Evolutionary conservation across 2,888 invertebrate species (phyloP), one percentile per base, ranked within the genome.

Genomic region (Pyralis farinalis): DNA sequence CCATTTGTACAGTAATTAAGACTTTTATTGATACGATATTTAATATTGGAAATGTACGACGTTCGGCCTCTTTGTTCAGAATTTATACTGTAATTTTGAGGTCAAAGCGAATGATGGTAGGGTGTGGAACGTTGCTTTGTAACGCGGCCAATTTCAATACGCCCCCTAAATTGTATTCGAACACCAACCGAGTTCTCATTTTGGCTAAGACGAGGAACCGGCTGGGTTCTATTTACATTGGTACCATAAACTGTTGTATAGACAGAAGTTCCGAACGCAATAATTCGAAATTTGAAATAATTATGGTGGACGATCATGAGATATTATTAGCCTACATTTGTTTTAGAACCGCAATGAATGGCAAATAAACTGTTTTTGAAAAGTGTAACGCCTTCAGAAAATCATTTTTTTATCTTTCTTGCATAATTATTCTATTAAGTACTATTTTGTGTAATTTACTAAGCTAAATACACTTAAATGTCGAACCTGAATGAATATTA

Each of bases 1-100:
- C 45, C 60, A 62, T 65, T 65, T 65, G 59, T 61, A 53, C 42
- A 56, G 53, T 71, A 74, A 79, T 79, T 76, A 80, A 66, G 53
- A 54, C 66, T 63, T 57, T 57, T 62, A 71, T 71, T 77, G 71
- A 64, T 73, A 74, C 71, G 30, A 42, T 41, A 37, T 42, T 45
- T 37, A 40, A 53, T 55, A 68, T 65, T 56, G 56, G 43, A 54
- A 58, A 62, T 53, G 53, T 61, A 58, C 57, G 51, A 58, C 63
- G 66, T 73, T 70, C 61, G 55, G 46, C 46, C 50, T 66, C 67
- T 73, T 82, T 82, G 69, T 72, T 61, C 54, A 44, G 54, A 67
- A 59, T 63, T 73, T 69, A 70, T 70, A 74, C 64, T 63, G 60
- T 74, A 71, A 80, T 79, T 81, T 74, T 71, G 73, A 69, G 66